These are phyloP conservation scores for Diplazon laetatorius DNA, from an alignment of 2,888 invertebrate species.

Conservation along the genomic window DNA sequence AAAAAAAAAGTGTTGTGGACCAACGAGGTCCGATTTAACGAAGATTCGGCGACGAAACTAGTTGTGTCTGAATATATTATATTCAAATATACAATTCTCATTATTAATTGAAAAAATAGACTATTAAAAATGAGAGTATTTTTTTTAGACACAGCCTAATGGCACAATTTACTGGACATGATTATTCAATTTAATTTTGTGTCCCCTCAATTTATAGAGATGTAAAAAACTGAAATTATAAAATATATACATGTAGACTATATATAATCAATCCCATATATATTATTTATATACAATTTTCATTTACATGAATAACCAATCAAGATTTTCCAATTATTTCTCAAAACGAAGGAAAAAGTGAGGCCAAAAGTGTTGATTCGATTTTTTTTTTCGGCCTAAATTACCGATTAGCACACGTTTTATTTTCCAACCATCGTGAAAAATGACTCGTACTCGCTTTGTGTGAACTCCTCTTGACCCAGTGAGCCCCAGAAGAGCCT, in stretches of 20 bases:
- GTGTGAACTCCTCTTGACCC: slow-evolving; percentile 20
- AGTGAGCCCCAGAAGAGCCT: background rate
- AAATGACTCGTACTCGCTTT: slow-evolving; percentile 1
- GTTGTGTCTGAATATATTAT: slow-evolving; percentile 1
- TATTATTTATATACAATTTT: no score
- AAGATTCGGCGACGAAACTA: background rate
- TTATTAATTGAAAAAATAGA: background rate
- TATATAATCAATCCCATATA: no score
- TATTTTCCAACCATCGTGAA: background rate
- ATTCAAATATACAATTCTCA: background rate
- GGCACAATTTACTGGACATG: no score
- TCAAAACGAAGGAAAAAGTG: background rate
- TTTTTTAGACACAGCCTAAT: no score
- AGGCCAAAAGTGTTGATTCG: background rate
- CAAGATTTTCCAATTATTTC: no score
- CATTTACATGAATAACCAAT: no score
- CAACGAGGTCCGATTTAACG: background rate
- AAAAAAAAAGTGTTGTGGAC: background rate
- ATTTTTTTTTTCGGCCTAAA: background rate
- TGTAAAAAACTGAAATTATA: no score
- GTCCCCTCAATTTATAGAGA: no score
- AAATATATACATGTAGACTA: no score
- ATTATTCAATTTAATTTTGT: no score
- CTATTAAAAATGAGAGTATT: background rate
- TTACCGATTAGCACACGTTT: background rate